Percentiles rank a stretch among this genome's conserved stretches.
phyloP scores from a whole-genome alignment of 2,888 invertebrate genomes.

The Temnothorax unifasciatus region DNA sequence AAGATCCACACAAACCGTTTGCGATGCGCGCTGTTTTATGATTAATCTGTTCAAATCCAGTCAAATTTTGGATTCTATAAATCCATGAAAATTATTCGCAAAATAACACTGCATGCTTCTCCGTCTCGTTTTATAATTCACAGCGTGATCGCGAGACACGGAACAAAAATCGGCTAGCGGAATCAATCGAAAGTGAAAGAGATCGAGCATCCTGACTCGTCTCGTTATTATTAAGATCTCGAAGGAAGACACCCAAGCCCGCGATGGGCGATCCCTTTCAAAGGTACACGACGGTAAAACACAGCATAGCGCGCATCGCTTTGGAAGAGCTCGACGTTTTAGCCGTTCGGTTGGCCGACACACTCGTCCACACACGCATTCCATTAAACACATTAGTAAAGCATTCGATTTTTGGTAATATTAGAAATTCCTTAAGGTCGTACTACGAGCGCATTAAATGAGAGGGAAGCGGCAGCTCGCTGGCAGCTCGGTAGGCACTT shows the following conservation, averaged over 20 bases:
- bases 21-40: not conserved
- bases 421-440: slow-evolving; percentile 61
- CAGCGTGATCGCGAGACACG: not conserved
- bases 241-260: not conserved
- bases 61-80: not conserved
- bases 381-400: slow-evolving; percentile 72
- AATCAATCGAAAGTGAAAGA: not conserved
- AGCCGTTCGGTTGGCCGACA: slow-evolving; percentile 17
- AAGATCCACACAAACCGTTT: slow-evolving; percentile 38
- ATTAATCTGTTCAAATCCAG: not conserved
- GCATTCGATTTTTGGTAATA: slow-evolving; percentile 78
- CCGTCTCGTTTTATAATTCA: slow-evolving; percentile 12
- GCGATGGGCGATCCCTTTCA: not conserved
- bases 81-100: not conserved
- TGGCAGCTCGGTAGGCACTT: slow-evolving; percentile 66
- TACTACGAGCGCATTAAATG: slow-evolving; percentile 57
- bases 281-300: not conserved
- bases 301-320: slow-evolving; percentile 36
- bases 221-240: not conserved
- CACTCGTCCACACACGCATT: not conserved
- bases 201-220: not conserved
- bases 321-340: slow-evolving; percentile 50
- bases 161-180: not conserved
- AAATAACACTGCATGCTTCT: not conserved
- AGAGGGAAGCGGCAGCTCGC: slow-evolving; percentile 69